phyloP scores from a whole-genome alignment of 2,888 invertebrate species.

The Nomada hirtipes region DNA sequence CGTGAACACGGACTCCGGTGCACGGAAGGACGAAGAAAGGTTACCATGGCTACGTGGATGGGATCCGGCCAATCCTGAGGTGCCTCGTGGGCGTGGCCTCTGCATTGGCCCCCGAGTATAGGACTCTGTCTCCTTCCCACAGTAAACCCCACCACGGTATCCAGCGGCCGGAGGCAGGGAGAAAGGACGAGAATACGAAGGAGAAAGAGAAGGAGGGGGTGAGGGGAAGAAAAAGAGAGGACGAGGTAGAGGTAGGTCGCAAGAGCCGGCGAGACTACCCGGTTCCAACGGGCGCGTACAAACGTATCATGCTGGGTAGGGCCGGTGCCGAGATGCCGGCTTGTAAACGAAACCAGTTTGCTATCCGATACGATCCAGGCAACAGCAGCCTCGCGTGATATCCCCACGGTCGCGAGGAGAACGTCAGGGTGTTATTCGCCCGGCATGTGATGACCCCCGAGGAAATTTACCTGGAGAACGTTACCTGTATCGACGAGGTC shows the following conservation, averaged over 20 bases:
- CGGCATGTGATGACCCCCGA: slow-evolving; percentile 46
- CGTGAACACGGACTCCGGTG: slow-evolving; percentile 64
- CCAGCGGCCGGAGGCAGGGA: slow-evolving; percentile 8
- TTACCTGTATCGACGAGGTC: slow-evolving; percentile 33
- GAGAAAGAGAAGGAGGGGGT: slow-evolving; percentile 29
- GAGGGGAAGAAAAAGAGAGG: slow-evolving; percentile 53
- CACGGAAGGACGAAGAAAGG: slow-evolving; percentile 80
- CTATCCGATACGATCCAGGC: slow-evolving; percentile 84
- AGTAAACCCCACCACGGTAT: slow-evolving; percentile 18
- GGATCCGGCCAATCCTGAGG: slow-evolving; percentile 86
- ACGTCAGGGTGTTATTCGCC: slow-evolving; percentile 61
- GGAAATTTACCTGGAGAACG: slow-evolving; percentile 66
- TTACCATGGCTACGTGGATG: slow-evolving; percentile 85
- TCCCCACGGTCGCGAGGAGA: slow-evolving; percentile 67
- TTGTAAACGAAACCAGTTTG: slow-evolving; percentile 85
- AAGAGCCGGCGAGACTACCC: slow-evolving; percentile 76
- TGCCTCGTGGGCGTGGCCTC: slow-evolving; percentile 84
- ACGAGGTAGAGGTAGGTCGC: slow-evolving; percentile 69
- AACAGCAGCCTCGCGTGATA: slow-evolving; percentile 80
- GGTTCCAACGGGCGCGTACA: slow-evolving; percentile 81
- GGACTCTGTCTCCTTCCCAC: slow-evolving; percentile 54
- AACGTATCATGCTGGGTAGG: slow-evolving; percentile 84
- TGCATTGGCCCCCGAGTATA: slow-evolving; percentile 73
- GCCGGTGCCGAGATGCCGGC: slow-evolving; percentile 83
- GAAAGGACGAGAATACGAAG: slow-evolving; percentile 36